Percentiles rank a stretch among this genome's conserved stretches.
phyloP scores from a whole-genome alignment of 2,888 invertebrate genomes.

The Dryobotodes eremita region DNA sequence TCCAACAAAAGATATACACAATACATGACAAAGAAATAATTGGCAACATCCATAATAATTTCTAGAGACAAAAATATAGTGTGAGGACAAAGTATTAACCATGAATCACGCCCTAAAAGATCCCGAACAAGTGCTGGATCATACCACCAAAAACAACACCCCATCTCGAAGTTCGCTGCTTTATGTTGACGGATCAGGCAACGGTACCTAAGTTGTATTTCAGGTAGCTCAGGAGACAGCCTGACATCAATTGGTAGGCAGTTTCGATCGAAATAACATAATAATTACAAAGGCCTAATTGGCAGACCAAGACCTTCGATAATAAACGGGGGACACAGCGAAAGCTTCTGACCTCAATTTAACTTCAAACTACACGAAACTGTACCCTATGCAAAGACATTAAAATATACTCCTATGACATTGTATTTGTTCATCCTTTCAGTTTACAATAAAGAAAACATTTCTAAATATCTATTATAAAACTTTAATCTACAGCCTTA shows the following conservation, averaged over 20 bases:
- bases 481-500: constrained; percentile 86
- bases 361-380: background rate
- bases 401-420: background rate
- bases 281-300: background rate
- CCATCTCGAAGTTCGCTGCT: background rate
- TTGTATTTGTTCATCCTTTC: background rate
- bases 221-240: no score
- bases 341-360: background rate
- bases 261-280: no score
- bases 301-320: background rate
- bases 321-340: background rate
- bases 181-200: background rate
- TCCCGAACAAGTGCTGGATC: background rate
- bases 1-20: background rate
- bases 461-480: background rate
- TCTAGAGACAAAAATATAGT: background rate
- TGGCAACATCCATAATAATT: background rate
- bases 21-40: background rate
- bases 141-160: background rate
- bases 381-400: background rate
- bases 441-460: no score
- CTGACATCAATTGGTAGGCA: no score
- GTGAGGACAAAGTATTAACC: background rate
- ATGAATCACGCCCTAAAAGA: background rate
- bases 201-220: background rate